phyloP scores from a whole-genome alignment of 2,888 invertebrate genomes.

The Eurytoma californica region DNA sequence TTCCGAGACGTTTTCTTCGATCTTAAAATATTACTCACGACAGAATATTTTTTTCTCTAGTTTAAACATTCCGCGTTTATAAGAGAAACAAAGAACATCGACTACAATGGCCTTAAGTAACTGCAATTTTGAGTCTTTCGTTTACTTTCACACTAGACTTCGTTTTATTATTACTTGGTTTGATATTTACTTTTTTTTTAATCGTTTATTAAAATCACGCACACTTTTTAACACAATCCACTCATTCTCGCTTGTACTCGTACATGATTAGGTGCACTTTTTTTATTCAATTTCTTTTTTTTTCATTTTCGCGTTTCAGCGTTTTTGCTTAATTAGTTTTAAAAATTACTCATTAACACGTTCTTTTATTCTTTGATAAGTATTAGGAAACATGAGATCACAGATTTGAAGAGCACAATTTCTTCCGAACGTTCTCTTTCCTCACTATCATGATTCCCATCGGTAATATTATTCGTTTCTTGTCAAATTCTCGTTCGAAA shows the following conservation, averaged over 20 bases:
- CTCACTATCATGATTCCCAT: constrained; percentile 52
- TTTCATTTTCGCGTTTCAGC: constrained; percentile 16
- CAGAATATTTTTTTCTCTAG: constrained; percentile 37
- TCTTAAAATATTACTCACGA: constrained; percentile 54
- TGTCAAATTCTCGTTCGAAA: constrained; percentile 1
- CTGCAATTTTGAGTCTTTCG: constrained; percentile 57
- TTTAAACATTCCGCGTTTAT: constrained; percentile 9
- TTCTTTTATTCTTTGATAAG: constrained; percentile 55
- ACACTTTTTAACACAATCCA: constrained; percentile 17
- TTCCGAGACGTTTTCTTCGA: constrained; percentile 28
- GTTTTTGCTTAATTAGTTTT: constrained; percentile 34
- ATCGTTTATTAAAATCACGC: constrained; percentile 15
- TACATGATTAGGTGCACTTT: constrained; percentile 56
- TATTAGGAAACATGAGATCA: constrained; percentile 58
- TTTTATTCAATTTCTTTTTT: constrained; percentile 35
- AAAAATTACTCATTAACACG: constrained; percentile 30
- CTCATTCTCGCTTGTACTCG: constrained; percentile 55
- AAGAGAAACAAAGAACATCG: constrained; percentile 44
- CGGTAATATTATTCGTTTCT: constrained; percentile 8
- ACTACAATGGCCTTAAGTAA: constrained; percentile 56
- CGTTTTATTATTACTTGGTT: constrained; percentile 46
- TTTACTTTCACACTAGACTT: constrained; percentile 56
- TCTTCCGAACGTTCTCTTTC: constrained; percentile 51
- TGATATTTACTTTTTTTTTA: constrained; percentile 46
- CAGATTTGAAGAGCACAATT: constrained; percentile 57